phyloP scores from a whole-genome alignment of 2,888 invertebrate species.

The Girardia tigrina region DNA sequence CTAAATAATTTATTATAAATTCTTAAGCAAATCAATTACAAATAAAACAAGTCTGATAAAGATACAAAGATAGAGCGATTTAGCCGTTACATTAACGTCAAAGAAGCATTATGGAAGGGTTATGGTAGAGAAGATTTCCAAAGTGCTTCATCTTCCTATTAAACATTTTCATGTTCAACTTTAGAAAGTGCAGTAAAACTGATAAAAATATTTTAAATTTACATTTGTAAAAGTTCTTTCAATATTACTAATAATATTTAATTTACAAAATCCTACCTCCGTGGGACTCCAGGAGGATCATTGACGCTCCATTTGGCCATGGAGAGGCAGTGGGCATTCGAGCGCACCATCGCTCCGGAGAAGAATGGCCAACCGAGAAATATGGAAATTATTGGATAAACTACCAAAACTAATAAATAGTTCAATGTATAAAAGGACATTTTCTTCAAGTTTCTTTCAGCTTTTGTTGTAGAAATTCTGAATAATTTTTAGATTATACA shows the following conservation, averaged over 20 bases:
- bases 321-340: constrained; percentile 80
- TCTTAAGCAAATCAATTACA: not conserved
- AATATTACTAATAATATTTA: too few relatives aligned
- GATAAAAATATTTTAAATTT: too few relatives aligned
- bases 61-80: too few relatives aligned
- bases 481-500: too few relatives aligned
- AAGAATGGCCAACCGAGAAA: constrained; percentile 79
- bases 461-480: not conserved
- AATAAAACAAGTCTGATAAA: not conserved
- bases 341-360: constrained; percentile 83
- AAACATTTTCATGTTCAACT: too few relatives aligned
- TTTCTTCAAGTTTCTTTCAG: not conserved
- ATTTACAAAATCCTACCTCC: constrained; percentile 49
- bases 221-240: too few relatives aligned
- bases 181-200: too few relatives aligned
- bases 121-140: too few relatives aligned
- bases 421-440: not conserved
- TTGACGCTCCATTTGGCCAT: constrained; percentile 83
- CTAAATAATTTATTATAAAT: not conserved
- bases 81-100: too few relatives aligned
- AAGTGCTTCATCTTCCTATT: too few relatives aligned
- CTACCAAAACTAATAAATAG: constrained; percentile 54
- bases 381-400: constrained; percentile 70
- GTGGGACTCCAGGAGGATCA: constrained; percentile 87
- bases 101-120: too few relatives aligned